Conservation (phyloP, 1,140 invertebrate genomes). For the Cherax destructor region DNA sequence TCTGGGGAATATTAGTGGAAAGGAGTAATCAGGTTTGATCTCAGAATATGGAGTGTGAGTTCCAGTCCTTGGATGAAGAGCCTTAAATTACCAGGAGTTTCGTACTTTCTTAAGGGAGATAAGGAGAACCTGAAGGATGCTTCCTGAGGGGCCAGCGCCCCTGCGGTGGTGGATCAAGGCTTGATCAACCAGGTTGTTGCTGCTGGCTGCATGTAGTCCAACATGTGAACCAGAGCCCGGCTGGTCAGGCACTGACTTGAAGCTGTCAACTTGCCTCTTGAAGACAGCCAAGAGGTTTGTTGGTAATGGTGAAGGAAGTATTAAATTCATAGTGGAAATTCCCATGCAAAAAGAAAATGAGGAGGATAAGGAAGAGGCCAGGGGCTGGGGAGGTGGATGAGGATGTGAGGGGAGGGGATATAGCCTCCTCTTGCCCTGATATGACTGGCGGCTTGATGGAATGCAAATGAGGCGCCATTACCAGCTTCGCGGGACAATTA, state of each 20-base stretch:
- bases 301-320: no score
- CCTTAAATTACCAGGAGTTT: background rate
- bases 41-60: background rate
- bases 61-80: background rate
- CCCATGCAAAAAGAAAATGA: background rate
- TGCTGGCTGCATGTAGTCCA: no score
- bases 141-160: background rate
- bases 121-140: background rate
- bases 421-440: background rate
- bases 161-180: background rate
- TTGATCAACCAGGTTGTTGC: no score
- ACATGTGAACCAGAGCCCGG: no score
- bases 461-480: background rate
- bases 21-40: no score
- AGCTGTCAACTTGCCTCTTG: no score
- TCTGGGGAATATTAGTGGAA: no score
- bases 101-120: no score
- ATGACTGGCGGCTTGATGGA: background rate
- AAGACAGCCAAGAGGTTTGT: no score
- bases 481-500: constrained; percentile 11
- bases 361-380: background rate
- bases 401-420: background rate
- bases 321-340: background rate
- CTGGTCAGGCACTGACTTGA: no score
- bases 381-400: background rate